Base-by-base conservation (phyloP, 2,113 vertebrate genomes). In the Riparia riparia region DNA sequence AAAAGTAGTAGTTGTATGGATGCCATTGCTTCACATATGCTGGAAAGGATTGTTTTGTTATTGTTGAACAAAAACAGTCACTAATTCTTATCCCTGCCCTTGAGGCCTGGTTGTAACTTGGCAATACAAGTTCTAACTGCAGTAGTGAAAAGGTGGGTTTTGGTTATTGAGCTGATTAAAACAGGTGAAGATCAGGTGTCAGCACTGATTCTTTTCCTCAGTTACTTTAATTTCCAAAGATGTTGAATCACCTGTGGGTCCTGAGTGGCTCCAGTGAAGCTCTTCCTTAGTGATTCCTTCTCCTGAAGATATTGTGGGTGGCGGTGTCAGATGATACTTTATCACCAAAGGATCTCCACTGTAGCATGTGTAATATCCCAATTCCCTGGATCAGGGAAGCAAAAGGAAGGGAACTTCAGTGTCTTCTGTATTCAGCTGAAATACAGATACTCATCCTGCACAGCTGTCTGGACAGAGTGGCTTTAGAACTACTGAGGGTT, bases 1-100 rank as follows among this genome's bases (percentile, higher is more conserved):
- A 66, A 82, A 73, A 54, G 14, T 8, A 32, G 37, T n/a, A 49
- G 18, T 49, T 66, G 21, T 41, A 44, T 42, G 32, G 19, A 31
- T 79, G 47, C 17, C 5, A 1, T 69, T 51, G 53, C 58, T 83
- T 76, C 29, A 5, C 0, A 0, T 50, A 5, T 58, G 44, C 14
- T 76, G 22, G 16, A 65, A 84, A 54, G 22, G 18, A 8, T 10
- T 77, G 22, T 60, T 82, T 72, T n/a, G 17, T 56, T 64, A 20
- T 14, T 57, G 21, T 26, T 64, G n/a, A 76, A 44, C 32, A 49
- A 44, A 69, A 72, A 47, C 66, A 13, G 4, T 32, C 29, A 54
- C 20, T 15, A 42, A 1, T 72, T 91, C 20, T 64, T 56, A 31
- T 6, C 7, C 70, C 37, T 73, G 53, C 21, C 26, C 25, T 74